phyloP scores from a whole-genome alignment of 2,797 vertebrate species.

The Thaleichthys pacificus region DNA sequence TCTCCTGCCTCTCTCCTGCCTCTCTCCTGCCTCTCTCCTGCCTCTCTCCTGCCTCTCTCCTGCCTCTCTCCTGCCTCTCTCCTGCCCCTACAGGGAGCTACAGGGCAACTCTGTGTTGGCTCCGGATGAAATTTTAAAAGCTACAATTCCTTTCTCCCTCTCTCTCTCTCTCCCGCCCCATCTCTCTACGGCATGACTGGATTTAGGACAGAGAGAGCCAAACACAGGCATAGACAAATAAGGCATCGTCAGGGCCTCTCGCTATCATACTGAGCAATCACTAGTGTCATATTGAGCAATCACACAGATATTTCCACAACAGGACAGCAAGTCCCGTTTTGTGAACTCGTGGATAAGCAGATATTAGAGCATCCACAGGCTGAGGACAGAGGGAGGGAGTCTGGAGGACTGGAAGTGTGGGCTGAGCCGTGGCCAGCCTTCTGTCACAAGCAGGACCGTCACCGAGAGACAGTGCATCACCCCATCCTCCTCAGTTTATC shows the following conservation, averaged over 20 bases:
- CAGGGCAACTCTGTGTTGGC: conserved; percentile 26
- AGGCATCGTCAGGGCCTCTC: conserved; percentile 31
- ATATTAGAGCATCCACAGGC: conserved; percentile 23
- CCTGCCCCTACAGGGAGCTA: conserved; percentile 4
- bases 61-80: background rate
- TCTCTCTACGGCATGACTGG: background rate
- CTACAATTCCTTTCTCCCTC: conserved; percentile 25
- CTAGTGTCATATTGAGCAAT: conserved; percentile 14
- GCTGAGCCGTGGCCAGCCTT: conserved; percentile 22
- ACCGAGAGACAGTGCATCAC: conserved; percentile 43
- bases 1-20: background rate
- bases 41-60: background rate
- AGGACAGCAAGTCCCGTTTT: conserved; percentile 15
- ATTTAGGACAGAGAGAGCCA: background rate
- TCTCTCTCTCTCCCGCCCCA: conserved; percentile 1
- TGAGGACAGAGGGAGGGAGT: conserved; percentile 1
- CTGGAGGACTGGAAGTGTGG: conserved; percentile 9
- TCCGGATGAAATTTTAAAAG: conserved; percentile 38
- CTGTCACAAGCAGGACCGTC: conserved; percentile 40
- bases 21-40: background rate
- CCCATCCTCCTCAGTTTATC: conserved; percentile 42
- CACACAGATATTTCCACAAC: background rate
- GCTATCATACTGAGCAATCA: conserved; percentile 35
- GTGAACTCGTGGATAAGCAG: conserved; percentile 29
- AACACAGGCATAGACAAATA: conserved; percentile 29